Conservation (phyloP, 2,797 vertebrate species). For the Spea hammondii region DNA sequence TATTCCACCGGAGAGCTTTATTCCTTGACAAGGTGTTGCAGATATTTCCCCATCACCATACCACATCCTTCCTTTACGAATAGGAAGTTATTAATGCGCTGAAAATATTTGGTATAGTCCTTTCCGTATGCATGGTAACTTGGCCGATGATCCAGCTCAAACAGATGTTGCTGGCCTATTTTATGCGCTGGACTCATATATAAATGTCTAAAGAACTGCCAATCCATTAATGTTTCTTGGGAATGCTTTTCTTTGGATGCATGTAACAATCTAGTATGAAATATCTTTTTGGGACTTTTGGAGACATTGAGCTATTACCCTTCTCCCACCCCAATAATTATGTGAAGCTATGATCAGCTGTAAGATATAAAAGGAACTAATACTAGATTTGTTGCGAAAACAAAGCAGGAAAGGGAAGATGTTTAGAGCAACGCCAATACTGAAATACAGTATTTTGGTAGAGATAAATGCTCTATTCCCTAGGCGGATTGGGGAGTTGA, state of each 20-base stretch:
- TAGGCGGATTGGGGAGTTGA: background rate
- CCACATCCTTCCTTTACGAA: background rate
- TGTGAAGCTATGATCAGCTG: slow-evolving; percentile 14
- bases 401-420: background rate
- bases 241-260: slow-evolving; percentile 54
- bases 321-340: slow-evolving; percentile 20
- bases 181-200: slow-evolving; percentile 40
- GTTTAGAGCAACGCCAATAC: background rate
- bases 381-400: slow-evolving; percentile 33
- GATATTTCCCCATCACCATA: background rate
- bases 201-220: slow-evolving; percentile 37
- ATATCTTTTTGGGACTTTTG: slow-evolving; percentile 51
- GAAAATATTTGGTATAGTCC: background rate
- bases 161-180: slow-evolving; percentile 40
- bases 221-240: slow-evolving; percentile 49
- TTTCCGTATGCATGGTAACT: slow-evolving; percentile 36
- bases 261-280: slow-evolving; percentile 47
- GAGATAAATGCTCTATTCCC: slow-evolving; percentile 3
- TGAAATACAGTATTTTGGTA: background rate
- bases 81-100: slow-evolving; percentile 7
- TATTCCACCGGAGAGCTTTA: too few relatives aligned
- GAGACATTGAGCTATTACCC: slow-evolving; percentile 34
- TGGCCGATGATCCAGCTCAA: slow-evolving; percentile 36
- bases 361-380: slow-evolving; percentile 36
- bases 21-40: background rate